Conservation (phyloP, 2,113 vertebrate species). For the Crotalus viridis region DNA sequence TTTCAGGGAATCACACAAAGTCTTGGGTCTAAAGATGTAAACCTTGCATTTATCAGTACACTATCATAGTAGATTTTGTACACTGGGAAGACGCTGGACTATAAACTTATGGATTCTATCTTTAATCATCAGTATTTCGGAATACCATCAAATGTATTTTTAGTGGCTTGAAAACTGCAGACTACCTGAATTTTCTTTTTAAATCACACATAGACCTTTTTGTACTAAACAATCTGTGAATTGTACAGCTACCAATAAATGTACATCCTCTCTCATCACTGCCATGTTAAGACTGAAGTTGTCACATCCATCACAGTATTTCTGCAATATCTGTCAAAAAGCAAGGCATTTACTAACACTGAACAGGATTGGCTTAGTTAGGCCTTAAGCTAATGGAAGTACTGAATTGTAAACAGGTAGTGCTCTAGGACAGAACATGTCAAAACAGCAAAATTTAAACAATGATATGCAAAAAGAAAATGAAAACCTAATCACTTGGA, state of each 20-base stretch:
- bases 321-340: conserved; percentile 55
- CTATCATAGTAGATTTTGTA: not conserved
- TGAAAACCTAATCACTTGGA: conserved; percentile 49
- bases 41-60: not conserved
- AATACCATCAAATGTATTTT: not conserved
- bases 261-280: conserved; percentile 28
- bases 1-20: not conserved
- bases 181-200: not conserved
- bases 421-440: conserved; percentile 61
- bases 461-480: conserved; percentile 54
- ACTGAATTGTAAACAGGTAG: conserved; percentile 56
- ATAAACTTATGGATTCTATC: not conserved
- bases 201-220: conserved; percentile 8
- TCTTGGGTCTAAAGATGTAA: not conserved
- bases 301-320: conserved; percentile 57
- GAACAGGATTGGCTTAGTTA: conserved; percentile 55
- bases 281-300: conserved; percentile 40
- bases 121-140: not conserved
- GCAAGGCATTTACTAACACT: conserved; percentile 51
- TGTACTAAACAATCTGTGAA: conserved; percentile 7
- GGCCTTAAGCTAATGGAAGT: conserved; percentile 56
- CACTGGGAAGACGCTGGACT: not conserved
- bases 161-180: not conserved
- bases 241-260: conserved; percentile 4
- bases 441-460: conserved; percentile 56